These are phyloP conservation scores for Thereuonema tuberculata DNA, from an alignment of 1,140 invertebrate species.

Conservation along the genomic window DNA sequence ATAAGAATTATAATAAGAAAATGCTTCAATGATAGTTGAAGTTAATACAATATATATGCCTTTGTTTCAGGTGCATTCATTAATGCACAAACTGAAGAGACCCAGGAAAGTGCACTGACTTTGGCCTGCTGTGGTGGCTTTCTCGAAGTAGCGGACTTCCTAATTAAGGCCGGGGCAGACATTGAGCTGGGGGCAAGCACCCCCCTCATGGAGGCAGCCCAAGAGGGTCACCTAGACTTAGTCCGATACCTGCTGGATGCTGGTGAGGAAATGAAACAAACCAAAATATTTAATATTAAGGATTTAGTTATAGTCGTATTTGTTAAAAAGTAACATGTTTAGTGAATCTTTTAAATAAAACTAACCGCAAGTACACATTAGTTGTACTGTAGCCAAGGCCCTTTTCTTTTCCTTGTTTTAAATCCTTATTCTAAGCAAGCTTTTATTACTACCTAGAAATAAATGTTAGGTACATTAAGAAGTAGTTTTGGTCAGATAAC, in stretches of 20 bases:
- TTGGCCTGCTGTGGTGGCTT: conserved; percentile 95
- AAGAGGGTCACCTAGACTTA: conserved; percentile 60
- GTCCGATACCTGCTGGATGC: conserved; percentile 60
- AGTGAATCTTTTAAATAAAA: too few relatives aligned
- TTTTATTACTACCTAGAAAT: too few relatives aligned
- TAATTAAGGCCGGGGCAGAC: conserved; percentile 90
- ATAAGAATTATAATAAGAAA: too few relatives aligned
- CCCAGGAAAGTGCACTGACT: conserved; percentile 93
- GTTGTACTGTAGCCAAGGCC: too few relatives aligned
- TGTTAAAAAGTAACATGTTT: not conserved
- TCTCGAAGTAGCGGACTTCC: conserved; percentile 90
- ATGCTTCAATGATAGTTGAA: too few relatives aligned
- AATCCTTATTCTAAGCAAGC: too few relatives aligned
- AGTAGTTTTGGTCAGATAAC: too few relatives aligned
- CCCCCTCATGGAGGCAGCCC: conserved; percentile 94
- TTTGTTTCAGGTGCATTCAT: conserved; percentile 77
- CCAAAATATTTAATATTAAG: not conserved
- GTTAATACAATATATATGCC: too few relatives aligned
- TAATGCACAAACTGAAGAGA: conserved; percentile 96
- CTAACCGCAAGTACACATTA: too few relatives aligned
- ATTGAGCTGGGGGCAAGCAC: conserved; percentile 91
- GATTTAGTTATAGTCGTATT: not conserved
- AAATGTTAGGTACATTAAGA: too few relatives aligned
- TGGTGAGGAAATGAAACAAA: too few relatives aligned
- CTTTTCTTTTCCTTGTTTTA: too few relatives aligned